Base-by-base conservation (phyloP, 2,888 invertebrate species). In the Aleiodes alternator region DNA sequence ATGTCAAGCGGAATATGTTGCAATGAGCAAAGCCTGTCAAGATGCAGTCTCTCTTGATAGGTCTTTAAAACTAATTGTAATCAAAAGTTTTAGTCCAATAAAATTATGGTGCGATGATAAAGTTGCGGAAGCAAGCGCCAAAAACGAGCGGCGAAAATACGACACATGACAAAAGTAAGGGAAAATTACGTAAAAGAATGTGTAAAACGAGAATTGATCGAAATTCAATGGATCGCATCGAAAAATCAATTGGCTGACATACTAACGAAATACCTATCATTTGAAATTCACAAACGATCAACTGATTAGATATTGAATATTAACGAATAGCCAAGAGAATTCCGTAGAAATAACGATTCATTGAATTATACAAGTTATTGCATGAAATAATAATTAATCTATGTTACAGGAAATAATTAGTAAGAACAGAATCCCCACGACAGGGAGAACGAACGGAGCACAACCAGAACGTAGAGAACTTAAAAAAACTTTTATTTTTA, bases 91-190 rank as follows among this genome's bases (percentile, higher is more conserved):
- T n/a, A 75, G 38, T 34, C 76, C 78, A 48, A 59, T 76, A 5
- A 78, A 34, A 23, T 53, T 73, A 68, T 76, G 78, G 73, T 78
- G 78, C 66, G 76, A 76, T 43, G 76, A 78, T 53, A 43, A 71
- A 76, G 50, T 74, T 16, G 77, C 74, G 11, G 55, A 69, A 51
- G 68, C 66, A 43, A 72, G 74, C 69, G 69, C n/a, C 77, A 16
- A 48, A 77, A 59, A 77, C 57, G 64, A 72, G 72, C 38, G 70
- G 72, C 8, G 68, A 55, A 14, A 68, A 71, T 69, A 64, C 72
- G 73, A 76, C 73, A 55, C 69, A 76, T 76, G 72, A 53, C 74
- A 53, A 51, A 70, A 69, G 43, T 70, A 7, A 69, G 64, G 50
- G 74, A 64, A 59, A 64, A 75, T 23, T 76, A 72, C n/a, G 59